Evolutionary conservation across 1,140 invertebrate genomes (phyloP).

Genomic region (Pollicipes pollicipes): DNA sequence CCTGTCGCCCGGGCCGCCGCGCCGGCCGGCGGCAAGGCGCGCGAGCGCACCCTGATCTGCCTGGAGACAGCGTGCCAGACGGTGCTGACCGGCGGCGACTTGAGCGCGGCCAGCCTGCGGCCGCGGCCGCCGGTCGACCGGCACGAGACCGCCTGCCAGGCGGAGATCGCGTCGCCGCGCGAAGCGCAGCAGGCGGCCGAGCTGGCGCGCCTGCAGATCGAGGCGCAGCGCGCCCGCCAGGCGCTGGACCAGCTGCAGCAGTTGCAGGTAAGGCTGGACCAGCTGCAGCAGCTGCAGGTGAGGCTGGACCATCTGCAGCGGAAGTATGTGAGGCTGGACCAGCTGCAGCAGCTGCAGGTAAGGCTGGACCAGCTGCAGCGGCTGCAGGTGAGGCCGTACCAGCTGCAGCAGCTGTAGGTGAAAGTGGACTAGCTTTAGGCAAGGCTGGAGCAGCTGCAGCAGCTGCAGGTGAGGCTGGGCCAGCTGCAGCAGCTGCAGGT

Average conservation of each 20-base stretch:
- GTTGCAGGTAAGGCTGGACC: constrained; percentile 7
- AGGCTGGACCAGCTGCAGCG: too few species aligned
- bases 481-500: too few species aligned
- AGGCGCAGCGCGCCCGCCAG: constrained; percentile 12
- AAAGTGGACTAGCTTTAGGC: too few species aligned
- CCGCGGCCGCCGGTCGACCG: constrained; percentile 34
- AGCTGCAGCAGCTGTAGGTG: too few species aligned
- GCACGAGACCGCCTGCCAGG: constrained; percentile 9
- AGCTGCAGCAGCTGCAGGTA: too few species aligned
- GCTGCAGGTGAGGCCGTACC: too few species aligned
- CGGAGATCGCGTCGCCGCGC: constrained; percentile 10
- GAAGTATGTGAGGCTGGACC: too few species aligned
- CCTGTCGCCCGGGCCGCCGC: constrained; percentile 21
- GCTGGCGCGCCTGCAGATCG: constrained; percentile 14
- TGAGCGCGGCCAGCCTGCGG: constrained; percentile 32
- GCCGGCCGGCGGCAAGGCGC: constrained; percentile 31
- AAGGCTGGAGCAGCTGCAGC: too few species aligned
- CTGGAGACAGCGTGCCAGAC: constrained; percentile 57
- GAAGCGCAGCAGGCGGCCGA: constrained; percentile 16
- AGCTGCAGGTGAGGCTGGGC: too few species aligned
- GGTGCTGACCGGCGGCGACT: constrained; percentile 44
- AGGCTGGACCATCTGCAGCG: too few species aligned
- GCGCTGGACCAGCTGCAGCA: constrained; percentile 23
- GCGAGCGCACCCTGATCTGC: constrained; percentile 47
- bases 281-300: too few species aligned